A percentile compares a stretch with the other conserved stretches of the same genome.
Evolutionary conservation across 2,113 vertebrate species (phyloP).

Genomic region (Rhinoderma darwinii): DNA sequence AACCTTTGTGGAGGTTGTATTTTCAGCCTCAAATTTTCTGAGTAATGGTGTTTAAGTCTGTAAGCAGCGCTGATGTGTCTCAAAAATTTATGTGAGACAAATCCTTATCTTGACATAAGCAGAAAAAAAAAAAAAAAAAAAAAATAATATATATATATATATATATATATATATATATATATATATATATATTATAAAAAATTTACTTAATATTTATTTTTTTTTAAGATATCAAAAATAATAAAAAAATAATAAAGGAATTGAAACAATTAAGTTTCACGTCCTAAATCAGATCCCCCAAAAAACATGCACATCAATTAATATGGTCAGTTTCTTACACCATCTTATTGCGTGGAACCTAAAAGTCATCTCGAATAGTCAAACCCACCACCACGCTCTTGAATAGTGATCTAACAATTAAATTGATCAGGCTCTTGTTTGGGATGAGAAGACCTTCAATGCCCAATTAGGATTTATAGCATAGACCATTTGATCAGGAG

Average conservation of each 20-base stretch:
- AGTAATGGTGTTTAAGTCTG: slow-evolving; percentile 60
- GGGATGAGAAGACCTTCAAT: not conserved
- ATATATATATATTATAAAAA: not conserved
- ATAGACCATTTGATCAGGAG: slow-evolving; percentile 24
- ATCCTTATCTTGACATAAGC: not conserved
- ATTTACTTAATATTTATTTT: not conserved
- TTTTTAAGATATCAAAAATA: not conserved
- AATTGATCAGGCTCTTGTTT: not conserved
- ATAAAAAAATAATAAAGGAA: not conserved
- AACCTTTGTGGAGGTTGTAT: slow-evolving; percentile 63
- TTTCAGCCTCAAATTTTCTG: slow-evolving; percentile 60
- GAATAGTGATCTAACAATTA: slow-evolving; percentile 14
- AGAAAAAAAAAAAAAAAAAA: not conserved
- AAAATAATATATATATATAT: not conserved
- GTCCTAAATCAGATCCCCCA: not conserved
- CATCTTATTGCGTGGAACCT: not conserved
- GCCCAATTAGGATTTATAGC: slow-evolving; percentile 5
- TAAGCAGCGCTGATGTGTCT: slow-evolving; percentile 14
- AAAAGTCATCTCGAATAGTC: slow-evolving; percentile 14
- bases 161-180: not conserved
- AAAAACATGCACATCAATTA: not conserved
- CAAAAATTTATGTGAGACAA: not conserved
- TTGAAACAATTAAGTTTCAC: not conserved
- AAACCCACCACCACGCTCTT: slow-evolving; percentile 4
- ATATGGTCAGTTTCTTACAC: not conserved